These are phyloP conservation scores for Tor tambroides DNA, from an alignment of 2,113 vertebrate species.

Conservation along the genomic window DNA sequence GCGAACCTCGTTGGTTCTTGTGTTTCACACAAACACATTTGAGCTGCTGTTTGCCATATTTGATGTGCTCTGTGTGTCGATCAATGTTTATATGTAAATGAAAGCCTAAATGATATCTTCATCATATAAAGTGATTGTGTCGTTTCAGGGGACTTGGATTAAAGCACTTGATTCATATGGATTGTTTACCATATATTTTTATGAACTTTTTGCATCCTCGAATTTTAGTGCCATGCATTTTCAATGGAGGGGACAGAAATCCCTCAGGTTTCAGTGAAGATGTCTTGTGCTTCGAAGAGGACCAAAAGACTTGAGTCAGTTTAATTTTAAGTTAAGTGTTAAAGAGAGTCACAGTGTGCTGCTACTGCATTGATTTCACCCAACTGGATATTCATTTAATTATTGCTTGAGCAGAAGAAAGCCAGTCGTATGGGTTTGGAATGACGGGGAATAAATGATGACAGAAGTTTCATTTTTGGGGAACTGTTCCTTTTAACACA, in stretches of 20 bases:
- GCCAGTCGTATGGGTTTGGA: neutral
- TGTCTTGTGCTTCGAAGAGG: neutral
- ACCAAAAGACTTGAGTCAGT: neutral
- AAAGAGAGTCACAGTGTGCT: neutral
- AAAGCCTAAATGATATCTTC: neutral
- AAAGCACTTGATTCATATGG: neutral
- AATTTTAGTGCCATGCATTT: neutral
- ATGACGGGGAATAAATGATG: neutral
- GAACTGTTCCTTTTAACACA: neutral
- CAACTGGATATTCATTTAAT: neutral
- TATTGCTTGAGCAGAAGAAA: neutral
- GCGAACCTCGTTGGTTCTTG: too few relatives aligned
- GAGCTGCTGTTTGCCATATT: neutral
- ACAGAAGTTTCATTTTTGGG: neutral
- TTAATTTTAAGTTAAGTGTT: neutral
- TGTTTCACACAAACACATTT: too few relatives aligned
- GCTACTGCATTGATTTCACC: neutral
- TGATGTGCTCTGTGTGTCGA: neutral
- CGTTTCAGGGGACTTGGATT: neutral
- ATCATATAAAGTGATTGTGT: neutral
- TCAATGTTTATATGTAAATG: neutral
- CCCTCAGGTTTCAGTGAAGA: too few relatives aligned
- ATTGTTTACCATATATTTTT: neutral
- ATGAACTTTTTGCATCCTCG: neutral
- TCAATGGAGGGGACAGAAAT: neutral